Percentiles rank a stretch among this genome's conserved stretches.
These are phyloP conservation scores for Panulirus ornatus DNA, from an alignment of 1,140 invertebrate species.

Conservation along the genomic window DNA sequence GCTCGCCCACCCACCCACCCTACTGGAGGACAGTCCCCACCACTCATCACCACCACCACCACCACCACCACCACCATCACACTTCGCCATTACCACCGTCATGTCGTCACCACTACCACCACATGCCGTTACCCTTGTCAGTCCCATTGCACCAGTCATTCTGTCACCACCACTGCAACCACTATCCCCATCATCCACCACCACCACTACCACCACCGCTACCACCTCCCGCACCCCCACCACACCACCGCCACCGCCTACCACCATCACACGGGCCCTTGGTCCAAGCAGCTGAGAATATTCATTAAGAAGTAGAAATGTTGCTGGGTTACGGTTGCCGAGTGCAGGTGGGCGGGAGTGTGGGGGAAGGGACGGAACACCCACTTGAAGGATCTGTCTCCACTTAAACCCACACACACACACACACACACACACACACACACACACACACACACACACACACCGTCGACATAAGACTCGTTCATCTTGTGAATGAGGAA, in stretches of 20 bases:
- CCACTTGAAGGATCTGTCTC: no score
- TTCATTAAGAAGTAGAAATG: no score
- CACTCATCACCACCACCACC: not conserved
- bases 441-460: constrained; percentile 4
- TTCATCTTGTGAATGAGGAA: no score
- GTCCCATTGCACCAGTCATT: not conserved
- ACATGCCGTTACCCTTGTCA: not conserved
- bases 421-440: constrained; percentile 26
- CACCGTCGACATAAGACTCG: no score
- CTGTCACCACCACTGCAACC: not conserved
- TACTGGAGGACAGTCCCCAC: no score
- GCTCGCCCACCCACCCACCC: no score
- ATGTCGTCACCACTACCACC: not conserved
- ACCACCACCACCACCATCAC: not conserved
- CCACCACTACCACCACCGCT: no score
- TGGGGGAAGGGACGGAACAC: no score
- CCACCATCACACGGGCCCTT: not conserved
- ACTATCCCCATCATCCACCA: not conserved
- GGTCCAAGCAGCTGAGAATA: no score
- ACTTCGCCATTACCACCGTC: not conserved
- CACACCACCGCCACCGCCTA: not conserved
- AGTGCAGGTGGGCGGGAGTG: no score
- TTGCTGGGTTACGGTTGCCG: no score
- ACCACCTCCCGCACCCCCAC: not conserved
- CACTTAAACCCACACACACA: no score